phyloP scores from a whole-genome alignment of 2,113 vertebrate genomes.

The Cyanistes caeruleus region DNA sequence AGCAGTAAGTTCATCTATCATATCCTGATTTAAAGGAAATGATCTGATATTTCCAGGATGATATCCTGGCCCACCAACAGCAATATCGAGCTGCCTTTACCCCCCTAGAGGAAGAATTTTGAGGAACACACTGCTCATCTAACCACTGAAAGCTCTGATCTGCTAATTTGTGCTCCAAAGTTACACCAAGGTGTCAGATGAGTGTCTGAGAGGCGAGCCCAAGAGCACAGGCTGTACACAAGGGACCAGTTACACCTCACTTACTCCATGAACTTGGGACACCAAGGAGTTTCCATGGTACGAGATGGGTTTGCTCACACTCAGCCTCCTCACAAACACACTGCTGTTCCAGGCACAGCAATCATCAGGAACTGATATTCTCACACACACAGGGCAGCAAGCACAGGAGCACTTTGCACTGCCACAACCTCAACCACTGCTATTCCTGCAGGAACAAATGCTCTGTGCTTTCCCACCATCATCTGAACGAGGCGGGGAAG shows the following conservation, averaged over 20 bases:
- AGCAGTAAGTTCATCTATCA: conserved; percentile 10
- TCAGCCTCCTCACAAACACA: neutral
- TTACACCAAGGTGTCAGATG: neutral
- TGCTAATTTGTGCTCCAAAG: neutral
- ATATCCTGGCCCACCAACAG: conserved; percentile 31
- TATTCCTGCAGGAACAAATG: fast-evolving
- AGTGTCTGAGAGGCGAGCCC: neutral
- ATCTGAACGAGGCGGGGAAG: neutral
- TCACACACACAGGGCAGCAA: neutral
- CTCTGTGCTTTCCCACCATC: neutral
- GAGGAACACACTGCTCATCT: neutral
- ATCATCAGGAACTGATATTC: neutral
- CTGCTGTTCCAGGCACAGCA: neutral
- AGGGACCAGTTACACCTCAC: neutral
- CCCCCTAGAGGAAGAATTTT: neutral
- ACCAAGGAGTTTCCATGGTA: neutral
- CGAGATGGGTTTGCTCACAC: fast-evolving
- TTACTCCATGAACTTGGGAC: neutral
- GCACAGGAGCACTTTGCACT: neutral
- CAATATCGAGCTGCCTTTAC: neutral
- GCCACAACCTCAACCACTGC: neutral
- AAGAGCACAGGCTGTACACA: neutral
- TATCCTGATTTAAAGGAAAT: conserved; percentile 61
- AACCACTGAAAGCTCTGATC: neutral
- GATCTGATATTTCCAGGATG: conserved; percentile 42